Evolutionary conservation across 2,888 invertebrate genomes (phyloP).

Genomic region (Tenthredo mesomela): DNA sequence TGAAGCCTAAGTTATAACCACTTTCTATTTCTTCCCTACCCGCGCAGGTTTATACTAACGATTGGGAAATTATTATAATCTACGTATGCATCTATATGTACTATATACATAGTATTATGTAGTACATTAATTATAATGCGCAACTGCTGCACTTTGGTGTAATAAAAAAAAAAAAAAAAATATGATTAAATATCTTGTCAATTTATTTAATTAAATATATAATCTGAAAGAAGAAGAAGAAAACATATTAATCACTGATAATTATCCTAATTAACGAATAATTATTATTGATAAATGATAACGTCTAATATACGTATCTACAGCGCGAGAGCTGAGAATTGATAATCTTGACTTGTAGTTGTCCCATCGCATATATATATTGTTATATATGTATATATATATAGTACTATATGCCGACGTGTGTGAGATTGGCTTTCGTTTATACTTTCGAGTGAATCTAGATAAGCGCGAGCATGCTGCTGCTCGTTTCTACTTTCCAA

Average conservation of each 20-base stretch:
- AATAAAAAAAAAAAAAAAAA: not conserved
- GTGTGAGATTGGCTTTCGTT: constrained; percentile 38
- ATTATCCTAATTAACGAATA: not conserved
- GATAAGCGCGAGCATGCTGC: constrained; percentile 24
- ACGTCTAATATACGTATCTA: not conserved
- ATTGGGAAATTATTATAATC: constrained; percentile 4
- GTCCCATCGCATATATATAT: not conserved
- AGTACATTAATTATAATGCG: not conserved
- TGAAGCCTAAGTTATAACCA: constrained; percentile 20
- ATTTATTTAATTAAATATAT: not conserved
- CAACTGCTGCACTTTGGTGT: not conserved
- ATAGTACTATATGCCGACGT: not conserved
- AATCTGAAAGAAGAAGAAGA: not conserved
- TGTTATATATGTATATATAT: not conserved
- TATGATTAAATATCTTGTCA: not conserved
- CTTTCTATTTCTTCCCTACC: constrained; percentile 50
- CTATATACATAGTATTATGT: no score
- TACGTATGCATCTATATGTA: not conserved
- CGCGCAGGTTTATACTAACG: not conserved
- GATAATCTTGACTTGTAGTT: not conserved
- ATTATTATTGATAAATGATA: not conserved
- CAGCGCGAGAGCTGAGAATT: not conserved
- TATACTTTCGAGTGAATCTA: constrained; percentile 47
- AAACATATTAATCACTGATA: not conserved
- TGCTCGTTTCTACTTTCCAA: constrained; percentile 49